Conservation (phyloP, 2,113 vertebrate genomes). For the Merops nubicus region DNA sequence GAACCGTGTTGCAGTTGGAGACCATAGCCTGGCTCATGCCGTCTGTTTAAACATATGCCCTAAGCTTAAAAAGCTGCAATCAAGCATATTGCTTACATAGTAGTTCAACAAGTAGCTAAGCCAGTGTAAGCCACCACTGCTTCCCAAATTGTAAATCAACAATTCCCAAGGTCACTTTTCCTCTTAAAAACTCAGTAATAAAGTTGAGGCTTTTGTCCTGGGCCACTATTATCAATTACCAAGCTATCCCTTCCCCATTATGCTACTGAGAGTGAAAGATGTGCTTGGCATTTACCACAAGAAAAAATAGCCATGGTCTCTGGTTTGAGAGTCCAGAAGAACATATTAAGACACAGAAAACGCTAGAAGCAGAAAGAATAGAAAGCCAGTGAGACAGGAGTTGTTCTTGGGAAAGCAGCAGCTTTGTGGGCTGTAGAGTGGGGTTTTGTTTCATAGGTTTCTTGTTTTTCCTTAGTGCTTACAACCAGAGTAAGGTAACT, state of each 20-base stretch:
- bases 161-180: neutral
- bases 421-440: neutral
- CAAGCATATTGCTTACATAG: slow-evolving; percentile 38
- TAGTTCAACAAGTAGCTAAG: neutral
- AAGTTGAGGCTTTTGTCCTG: slow-evolving; percentile 42
- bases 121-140: neutral
- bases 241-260: neutral
- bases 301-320: fast-evolving
- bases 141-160: slow-evolving; percentile 35
- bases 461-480: neutral
- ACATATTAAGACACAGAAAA: neutral
- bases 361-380: neutral
- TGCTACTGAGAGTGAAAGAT: neutral
- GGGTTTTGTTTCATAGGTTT: neutral
- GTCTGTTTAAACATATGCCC: neutral
- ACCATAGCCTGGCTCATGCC: neutral
- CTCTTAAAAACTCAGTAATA: slow-evolving; percentile 8
- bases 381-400: neutral
- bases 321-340: neutral
- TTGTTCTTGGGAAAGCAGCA: neutral
- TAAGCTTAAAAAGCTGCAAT: slow-evolving; percentile 29
- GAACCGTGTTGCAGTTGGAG: neutral
- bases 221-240: neutral
- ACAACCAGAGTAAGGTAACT: neutral
- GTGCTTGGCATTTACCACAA: neutral